Conservation (phyloP, 1,140 invertebrate species). For the Tetraneura akinire region DNA sequence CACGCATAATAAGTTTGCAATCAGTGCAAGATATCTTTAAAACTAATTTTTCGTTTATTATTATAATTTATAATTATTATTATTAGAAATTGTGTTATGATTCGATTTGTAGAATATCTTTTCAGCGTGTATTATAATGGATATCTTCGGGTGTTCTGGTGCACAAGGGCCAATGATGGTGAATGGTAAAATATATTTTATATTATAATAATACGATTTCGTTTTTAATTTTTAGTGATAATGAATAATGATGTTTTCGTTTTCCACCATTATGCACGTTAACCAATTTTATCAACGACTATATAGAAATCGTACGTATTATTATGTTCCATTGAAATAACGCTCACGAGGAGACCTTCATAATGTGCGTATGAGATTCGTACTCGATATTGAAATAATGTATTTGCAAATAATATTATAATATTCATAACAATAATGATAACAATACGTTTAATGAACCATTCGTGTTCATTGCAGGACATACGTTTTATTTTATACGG, state of each 20-base stretch:
- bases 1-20: not conserved
- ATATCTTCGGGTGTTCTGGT: slow-evolving; percentile 21
- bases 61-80: too few relatives aligned
- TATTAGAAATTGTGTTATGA: not conserved
- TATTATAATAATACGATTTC: too few relatives aligned
- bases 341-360: not conserved
- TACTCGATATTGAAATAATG: not conserved
- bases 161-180: too few relatives aligned
- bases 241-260: slow-evolving; percentile 33
- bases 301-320: slow-evolving; percentile 5
- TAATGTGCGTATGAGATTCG: not conserved
- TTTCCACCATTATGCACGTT: slow-evolving; percentile 2
- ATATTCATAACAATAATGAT: not conserved
- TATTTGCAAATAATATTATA: not conserved
- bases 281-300: not conserved
- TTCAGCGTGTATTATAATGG: not conserved
- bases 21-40: not conserved
- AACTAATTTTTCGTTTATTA: too few relatives aligned
- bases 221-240: slow-evolving; percentile 2
- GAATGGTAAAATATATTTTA: too few relatives aligned
- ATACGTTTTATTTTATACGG: not conserved
- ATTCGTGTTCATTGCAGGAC: slow-evolving; percentile 11
- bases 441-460: too few relatives aligned
- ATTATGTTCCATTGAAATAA: slow-evolving; percentile 22
- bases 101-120: not conserved